These are phyloP conservation scores for Drosophila trichaetosa DNA, from an alignment of 2,888 invertebrate species.

Conservation along the genomic window DNA sequence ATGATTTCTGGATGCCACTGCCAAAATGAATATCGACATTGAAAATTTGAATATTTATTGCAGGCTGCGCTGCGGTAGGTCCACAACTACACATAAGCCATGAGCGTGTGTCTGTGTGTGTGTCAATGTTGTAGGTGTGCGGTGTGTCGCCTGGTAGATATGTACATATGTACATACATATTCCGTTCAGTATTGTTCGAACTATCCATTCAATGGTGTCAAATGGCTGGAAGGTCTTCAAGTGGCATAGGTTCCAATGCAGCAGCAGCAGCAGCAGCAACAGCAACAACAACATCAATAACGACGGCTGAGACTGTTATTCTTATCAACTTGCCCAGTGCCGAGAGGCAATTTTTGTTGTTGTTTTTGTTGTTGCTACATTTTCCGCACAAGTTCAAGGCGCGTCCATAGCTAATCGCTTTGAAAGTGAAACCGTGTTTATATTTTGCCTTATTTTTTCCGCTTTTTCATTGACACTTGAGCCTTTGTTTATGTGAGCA, in stretches of 20 bases:
- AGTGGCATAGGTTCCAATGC: slow-evolving; percentile 35
- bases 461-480: slow-evolving; percentile 65
- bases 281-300: background rate
- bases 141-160: slow-evolving; percentile 63
- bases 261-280: slow-evolving; percentile 10
- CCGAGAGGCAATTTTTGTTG: background rate
- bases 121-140: slow-evolving; percentile 56
- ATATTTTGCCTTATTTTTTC: slow-evolving; percentile 70
- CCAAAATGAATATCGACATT: slow-evolving; percentile 52
- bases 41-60: slow-evolving; percentile 69
- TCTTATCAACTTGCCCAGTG: slow-evolving; percentile 56
- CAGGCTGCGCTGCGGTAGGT: slow-evolving; percentile 63
- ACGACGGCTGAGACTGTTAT: slow-evolving; percentile 41
- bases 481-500: slow-evolving; percentile 57
- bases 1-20: slow-evolving; percentile 67
- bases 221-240: slow-evolving; percentile 66
- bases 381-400: slow-evolving; percentile 65
- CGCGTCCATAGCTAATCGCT: slow-evolving; percentile 78
- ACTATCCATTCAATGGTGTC: slow-evolving; percentile 57
- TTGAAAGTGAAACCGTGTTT: slow-evolving; percentile 82
- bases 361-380: slow-evolving; percentile 21
- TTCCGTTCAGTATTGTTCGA: slow-evolving; percentile 20
- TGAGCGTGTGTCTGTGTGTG: background rate
- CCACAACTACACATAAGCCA: slow-evolving; percentile 15
- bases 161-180: background rate